A percentile compares a stretch with the other conserved stretches of the same genome.
Evolutionary conservation across 2,888 invertebrate species (phyloP).

Genomic region (Fragum fragum): DNA sequence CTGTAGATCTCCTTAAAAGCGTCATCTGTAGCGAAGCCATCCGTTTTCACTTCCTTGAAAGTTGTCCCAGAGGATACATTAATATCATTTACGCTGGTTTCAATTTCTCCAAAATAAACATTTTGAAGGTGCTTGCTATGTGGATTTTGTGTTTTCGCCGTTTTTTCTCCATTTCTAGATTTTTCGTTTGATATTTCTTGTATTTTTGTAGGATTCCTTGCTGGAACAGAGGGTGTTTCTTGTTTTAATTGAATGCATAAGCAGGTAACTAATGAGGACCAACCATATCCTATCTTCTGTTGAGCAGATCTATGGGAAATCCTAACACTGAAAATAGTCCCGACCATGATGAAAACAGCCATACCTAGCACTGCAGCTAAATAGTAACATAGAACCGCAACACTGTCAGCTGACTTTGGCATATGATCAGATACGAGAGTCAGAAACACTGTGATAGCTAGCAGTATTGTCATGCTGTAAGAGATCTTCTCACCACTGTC

Average conservation of each 20-base stretch:
- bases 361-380: neutral
- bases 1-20: neutral
- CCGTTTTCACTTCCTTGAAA: too few relatives aligned
- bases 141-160: neutral
- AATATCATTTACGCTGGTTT: too few relatives aligned
- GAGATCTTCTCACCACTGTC: constrained; percentile 16
- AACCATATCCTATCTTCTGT: neutral
- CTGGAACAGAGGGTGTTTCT: neutral
- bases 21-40: neutral
- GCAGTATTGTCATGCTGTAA: constrained; percentile 15
- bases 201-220: neutral
- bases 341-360: constrained; percentile 4
- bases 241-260: neutral
- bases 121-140: neutral
- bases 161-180: neutral
- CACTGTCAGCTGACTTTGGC: neutral
- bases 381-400: constrained; percentile 12
- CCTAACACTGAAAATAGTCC: neutral
- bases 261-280: neutral
- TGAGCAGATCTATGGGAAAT: neutral
- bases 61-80: too few relatives aligned
- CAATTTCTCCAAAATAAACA: neutral
- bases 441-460: constrained; percentile 17
- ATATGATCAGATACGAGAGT: constrained; percentile 7
- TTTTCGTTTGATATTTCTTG: neutral